These are phyloP conservation scores for Meles meles DNA, from an alignment of 2,113 vertebrate species.

Conservation along the genomic window DNA sequence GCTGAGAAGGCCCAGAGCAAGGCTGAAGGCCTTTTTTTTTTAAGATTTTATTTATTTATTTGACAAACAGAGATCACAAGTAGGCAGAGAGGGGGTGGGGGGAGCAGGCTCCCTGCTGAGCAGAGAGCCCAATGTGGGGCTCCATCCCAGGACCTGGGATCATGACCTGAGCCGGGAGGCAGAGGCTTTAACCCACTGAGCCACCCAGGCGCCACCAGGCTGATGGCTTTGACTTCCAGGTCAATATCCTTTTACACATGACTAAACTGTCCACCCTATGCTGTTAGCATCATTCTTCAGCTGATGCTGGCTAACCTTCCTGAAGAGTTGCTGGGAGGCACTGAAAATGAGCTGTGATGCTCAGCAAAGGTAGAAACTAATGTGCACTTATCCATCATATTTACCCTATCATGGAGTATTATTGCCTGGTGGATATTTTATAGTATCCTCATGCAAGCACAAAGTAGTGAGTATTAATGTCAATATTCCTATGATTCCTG, in stretches of 20 bases:
- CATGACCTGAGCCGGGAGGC: too few species aligned
- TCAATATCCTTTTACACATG: background rate
- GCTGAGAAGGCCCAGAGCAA: background rate
- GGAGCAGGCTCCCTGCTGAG: too few species aligned
- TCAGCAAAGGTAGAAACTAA: background rate
- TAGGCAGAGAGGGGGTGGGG: too few species aligned
- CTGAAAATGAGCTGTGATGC: too few species aligned
- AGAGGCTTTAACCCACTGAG: too few species aligned
- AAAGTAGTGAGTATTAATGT: background rate
- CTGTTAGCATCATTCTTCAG: background rate
- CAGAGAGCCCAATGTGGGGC: too few species aligned
- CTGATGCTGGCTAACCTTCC: background rate
- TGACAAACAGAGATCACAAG: too few species aligned
- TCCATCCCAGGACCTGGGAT: too few species aligned
- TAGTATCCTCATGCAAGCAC: background rate
- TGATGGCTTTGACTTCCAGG: background rate
- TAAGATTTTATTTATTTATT: too few species aligned
- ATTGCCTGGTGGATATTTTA: background rate
- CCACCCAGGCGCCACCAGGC: too few species aligned
- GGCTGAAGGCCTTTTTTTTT: too few species aligned
- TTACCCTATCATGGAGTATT: background rate
- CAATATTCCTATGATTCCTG: too few species aligned
- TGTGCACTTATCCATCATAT: background rate
- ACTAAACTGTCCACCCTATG: rapidly evolving
- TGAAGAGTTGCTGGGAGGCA: background rate